phyloP scores from a whole-genome alignment of 2,113 vertebrate species.

The Pontoporia blainvillei region DNA sequence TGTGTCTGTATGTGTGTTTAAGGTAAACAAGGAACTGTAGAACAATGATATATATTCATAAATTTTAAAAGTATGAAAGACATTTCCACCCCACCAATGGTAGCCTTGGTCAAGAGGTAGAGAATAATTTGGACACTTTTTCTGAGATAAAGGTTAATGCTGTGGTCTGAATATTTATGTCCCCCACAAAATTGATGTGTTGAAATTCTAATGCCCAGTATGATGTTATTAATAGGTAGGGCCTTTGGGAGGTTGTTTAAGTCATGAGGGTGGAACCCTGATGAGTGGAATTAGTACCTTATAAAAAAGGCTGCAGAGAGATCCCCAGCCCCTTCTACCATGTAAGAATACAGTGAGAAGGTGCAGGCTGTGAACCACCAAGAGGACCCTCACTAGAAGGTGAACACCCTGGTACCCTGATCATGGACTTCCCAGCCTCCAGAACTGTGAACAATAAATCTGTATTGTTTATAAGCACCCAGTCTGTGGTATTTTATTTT shows the following conservation, averaged over 20 bases:
- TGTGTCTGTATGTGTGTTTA: neutral
- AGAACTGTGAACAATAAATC: neutral
- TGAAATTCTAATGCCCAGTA: neutral
- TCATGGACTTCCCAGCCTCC: neutral
- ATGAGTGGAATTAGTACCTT: neutral
- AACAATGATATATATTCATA: neutral
- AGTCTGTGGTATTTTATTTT: neutral
- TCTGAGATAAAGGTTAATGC: neutral
- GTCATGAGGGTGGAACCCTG: neutral
- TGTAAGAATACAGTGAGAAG: neutral
- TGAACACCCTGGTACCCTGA: neutral
- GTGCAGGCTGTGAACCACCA: neutral
- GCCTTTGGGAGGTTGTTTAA: neutral
- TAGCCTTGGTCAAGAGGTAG: neutral
- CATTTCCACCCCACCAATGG: neutral
- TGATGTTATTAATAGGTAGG: neutral
- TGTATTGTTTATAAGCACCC: neutral
- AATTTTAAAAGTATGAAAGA: neutral
- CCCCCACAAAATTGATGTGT: neutral
- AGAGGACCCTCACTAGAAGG: neutral
- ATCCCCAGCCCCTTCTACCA: neutral
- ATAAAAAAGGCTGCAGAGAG: neutral
- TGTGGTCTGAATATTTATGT: neutral
- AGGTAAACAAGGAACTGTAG: neutral
- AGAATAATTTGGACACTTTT: neutral